These are phyloP conservation scores for Drosophila prostipennis DNA, from an alignment of 2,888 invertebrate genomes.

Conservation along the genomic window DNA sequence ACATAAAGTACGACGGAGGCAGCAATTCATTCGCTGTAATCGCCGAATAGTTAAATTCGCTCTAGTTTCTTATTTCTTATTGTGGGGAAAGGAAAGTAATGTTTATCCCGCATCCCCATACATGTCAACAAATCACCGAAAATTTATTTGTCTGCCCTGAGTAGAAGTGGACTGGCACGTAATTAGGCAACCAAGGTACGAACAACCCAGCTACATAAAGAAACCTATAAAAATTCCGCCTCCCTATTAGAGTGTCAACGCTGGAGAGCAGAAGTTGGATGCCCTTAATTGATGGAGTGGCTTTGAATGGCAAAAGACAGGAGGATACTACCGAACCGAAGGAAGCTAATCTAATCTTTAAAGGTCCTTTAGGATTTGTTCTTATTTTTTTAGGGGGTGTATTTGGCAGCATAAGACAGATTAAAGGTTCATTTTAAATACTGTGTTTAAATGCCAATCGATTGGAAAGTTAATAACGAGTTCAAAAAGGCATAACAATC, in stretches of 20 bases:
- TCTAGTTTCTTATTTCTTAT: slow-evolving; percentile 12
- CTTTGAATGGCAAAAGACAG: neutral
- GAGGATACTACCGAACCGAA: too few species aligned
- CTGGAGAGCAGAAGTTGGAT: slow-evolving; percentile 3
- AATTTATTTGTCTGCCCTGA: slow-evolving; percentile 62
- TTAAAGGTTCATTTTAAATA: too few species aligned
- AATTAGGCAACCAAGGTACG: slow-evolving; percentile 51
- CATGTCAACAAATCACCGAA: slow-evolving; percentile 68
- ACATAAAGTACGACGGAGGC: slow-evolving; percentile 52
- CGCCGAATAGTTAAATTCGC: slow-evolving; percentile 62
- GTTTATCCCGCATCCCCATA: slow-evolving; percentile 11
- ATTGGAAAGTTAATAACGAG: too few species aligned
- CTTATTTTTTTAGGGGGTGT: too few species aligned
- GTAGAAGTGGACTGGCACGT: slow-evolving; percentile 41
- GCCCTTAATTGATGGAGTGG: slow-evolving; percentile 4
- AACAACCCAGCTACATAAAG: neutral
- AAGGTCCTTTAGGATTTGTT: neutral
- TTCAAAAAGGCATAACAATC: too few species aligned
- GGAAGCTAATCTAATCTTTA: neutral
- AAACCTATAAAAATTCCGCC: slow-evolving; percentile 18
- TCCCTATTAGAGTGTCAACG: slow-evolving; percentile 38
- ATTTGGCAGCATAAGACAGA: too few species aligned
- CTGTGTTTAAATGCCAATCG: too few species aligned
- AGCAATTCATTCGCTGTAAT: slow-evolving; percentile 35
- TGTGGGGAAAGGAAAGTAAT: too few species aligned